Conservation (phyloP, 2,888 invertebrate species). For the Ichneumon xanthorius region DNA sequence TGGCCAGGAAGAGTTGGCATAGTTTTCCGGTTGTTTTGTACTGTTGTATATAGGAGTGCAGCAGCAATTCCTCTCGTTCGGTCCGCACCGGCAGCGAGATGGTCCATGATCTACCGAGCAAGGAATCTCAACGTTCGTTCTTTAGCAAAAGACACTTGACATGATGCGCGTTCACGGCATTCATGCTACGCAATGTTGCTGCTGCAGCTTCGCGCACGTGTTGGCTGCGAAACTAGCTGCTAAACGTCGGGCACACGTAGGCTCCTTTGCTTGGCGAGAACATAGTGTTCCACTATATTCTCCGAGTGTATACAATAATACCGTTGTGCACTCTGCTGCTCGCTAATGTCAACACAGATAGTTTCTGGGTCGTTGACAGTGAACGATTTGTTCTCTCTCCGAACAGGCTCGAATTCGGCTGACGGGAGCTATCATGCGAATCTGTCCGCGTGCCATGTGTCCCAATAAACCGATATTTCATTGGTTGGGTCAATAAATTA, state of each 20-base stretch:
- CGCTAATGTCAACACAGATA: background rate
- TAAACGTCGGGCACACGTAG: background rate
- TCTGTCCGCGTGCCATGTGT: background rate
- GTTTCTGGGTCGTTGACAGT: slow-evolving; percentile 2
- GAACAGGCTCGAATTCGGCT: background rate
- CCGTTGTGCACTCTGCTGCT: background rate
- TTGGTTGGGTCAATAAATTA: background rate
- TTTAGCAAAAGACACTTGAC: background rate
- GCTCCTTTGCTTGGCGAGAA: background rate
- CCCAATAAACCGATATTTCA: background rate
- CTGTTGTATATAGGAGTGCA: slow-evolving; percentile 8
- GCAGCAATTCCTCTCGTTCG: background rate
- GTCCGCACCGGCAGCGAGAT: slow-evolving; percentile 14
- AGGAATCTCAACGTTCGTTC: slow-evolving; percentile 3
- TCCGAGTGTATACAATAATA: background rate
- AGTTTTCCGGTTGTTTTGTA: slow-evolving; percentile 38
- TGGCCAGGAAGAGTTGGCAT: slow-evolving; percentile 44
- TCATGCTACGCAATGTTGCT: background rate
- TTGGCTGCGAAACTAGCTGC: background rate
- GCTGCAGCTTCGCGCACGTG: background rate
- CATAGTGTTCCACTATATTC: background rate
- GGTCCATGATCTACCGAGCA: slow-evolving; percentile 39
- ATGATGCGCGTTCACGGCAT: background rate
- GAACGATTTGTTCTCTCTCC: slow-evolving; percentile 6
- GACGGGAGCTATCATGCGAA: background rate